Conservation (phyloP, 2,113 vertebrate genomes). For the Phycodurus eques region DNA sequence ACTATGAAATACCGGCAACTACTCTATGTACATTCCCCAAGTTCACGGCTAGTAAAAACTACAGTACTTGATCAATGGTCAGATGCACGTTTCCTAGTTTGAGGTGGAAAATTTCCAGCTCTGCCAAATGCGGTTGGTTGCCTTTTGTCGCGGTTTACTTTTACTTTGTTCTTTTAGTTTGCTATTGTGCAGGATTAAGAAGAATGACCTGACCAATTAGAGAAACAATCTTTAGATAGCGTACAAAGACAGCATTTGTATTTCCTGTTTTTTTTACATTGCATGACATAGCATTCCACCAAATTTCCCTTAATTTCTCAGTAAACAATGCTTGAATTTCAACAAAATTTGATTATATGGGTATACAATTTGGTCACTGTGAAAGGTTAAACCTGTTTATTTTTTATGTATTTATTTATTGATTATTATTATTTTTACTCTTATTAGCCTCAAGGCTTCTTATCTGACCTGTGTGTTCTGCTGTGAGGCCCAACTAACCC, state of each 20-base stretch:
- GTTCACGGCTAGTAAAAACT: too few species aligned
- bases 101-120: too few species aligned
- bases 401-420: neutral
- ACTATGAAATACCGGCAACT: too few species aligned
- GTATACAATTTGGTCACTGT: neutral
- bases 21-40: too few species aligned
- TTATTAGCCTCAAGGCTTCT: slow-evolving; percentile 20
- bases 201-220: neutral
- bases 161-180: too few species aligned
- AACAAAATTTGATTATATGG: neutral
- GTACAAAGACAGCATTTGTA: neutral
- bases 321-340: neutral
- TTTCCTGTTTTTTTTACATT: neutral
- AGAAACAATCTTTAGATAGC: neutral
- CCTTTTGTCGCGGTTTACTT: too few species aligned
- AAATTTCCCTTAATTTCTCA: neutral
- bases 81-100: too few species aligned
- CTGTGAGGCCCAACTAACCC: slow-evolving; percentile 23
- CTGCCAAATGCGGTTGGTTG: too few species aligned
- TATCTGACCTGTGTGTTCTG: slow-evolving; percentile 17
- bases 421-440: neutral
- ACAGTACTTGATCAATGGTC: too few species aligned
- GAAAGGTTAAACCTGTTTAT: slow-evolving; percentile 7
- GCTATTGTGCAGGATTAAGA: too few species aligned
- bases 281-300: neutral